Evolutionary conservation across 2,888 invertebrate genomes (phyloP).

Genomic region (Tetramorium bicarinatum): DNA sequence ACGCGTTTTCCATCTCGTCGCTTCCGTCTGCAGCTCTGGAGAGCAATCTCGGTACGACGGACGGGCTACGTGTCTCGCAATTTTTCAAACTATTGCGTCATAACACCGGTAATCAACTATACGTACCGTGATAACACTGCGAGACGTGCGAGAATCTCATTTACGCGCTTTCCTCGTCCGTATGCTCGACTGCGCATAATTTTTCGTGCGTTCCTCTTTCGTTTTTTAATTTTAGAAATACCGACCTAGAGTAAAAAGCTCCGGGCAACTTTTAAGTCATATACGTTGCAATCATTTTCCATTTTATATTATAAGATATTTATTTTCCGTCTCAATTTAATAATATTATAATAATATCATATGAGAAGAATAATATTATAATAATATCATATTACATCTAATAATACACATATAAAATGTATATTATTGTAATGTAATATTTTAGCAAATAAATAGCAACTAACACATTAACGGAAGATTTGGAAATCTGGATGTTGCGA

Average conservation of each 20-base stretch:
- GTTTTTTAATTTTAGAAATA: not conserved
- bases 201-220: slow-evolving; percentile 33
- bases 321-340: slow-evolving; percentile 3
- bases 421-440: not conserved
- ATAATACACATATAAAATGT: not conserved
- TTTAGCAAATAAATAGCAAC: not conserved
- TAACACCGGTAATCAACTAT: slow-evolving; percentile 53
- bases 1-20: slow-evolving; percentile 59
- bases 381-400: not conserved
- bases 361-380: not conserved
- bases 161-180: slow-evolving; percentile 21
- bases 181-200: slow-evolving; percentile 35
- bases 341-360: not conserved
- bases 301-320: not conserved
- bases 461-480: not conserved
- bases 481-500: not conserved
- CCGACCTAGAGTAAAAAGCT: not conserved
- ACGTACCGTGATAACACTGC: slow-evolving; percentile 45
- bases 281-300: not conserved
- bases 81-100: slow-evolving; percentile 55
- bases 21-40: slow-evolving; percentile 54
- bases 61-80: slow-evolving; percentile 56
- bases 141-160: slow-evolving; percentile 49
- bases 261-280: slow-evolving; percentile 15
- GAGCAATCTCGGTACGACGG: slow-evolving; percentile 48